Evolutionary conservation across 2,797 vertebrate genomes (phyloP), one percentile per base, ranked within the genome.

Genomic region (Brotula barbata): DNA sequence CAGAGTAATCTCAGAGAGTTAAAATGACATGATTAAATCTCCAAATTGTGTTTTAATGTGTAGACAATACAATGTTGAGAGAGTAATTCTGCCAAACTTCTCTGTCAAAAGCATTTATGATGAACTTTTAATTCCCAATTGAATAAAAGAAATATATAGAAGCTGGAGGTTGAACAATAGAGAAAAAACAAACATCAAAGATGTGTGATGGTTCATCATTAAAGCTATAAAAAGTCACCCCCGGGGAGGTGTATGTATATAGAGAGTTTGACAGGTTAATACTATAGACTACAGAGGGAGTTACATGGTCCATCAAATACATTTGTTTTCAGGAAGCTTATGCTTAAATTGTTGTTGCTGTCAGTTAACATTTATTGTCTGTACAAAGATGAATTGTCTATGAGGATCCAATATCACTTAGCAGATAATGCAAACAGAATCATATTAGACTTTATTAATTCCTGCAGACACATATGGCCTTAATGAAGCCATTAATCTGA

Each of bases 351-450:
- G n/a, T n/a, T n/a, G n/a, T 28, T 43, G 5, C 33, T 19, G 10
- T 42, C 36, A 13, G 42, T 47, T 40, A 41, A 20, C 49, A 41
- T 5, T 16, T 22, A 23, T 7, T 21, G 19, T 36, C 36, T 65
- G 45, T 31, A 40, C 46, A 51, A 48, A 42, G n/a, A 68, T 64
- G 48, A 48, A 72, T 0, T 55, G 1, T 20, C 53, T 13, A 11
- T n/a, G 15, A 31, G 31, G 9, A 49, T 3, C 8, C 13, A 17
- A 4, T n/a, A 42, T 12, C 20, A 51, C 14, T 16, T 31, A 49
- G 13, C 62, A 54, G 31, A 44, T 62, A 28, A 40, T 15, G 21
- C 16, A 42, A 20, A 37, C 13, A 53, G 9, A 28, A 25, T 47
- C 31, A 59, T 47, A 22, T 48, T 5, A 57, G 11, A 42, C 6